These are phyloP conservation scores for Aplochiton taeniatus DNA, from an alignment of 2,797 vertebrate genomes.

Conservation along the genomic window DNA sequence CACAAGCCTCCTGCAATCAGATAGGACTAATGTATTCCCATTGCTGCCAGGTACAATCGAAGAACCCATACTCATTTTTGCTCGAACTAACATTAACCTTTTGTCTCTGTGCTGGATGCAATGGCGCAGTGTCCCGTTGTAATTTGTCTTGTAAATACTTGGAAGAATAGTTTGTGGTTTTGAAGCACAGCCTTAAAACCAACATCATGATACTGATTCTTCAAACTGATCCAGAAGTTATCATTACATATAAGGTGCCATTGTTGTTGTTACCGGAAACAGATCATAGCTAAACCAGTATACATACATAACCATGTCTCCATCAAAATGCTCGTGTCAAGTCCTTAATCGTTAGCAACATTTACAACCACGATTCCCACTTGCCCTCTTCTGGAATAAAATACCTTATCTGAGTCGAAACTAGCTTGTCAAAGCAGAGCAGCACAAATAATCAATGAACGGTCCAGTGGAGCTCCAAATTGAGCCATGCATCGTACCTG, in stretches of 20 bases:
- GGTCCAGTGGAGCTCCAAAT: too few species aligned
- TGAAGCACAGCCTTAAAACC: slow-evolving; percentile 55
- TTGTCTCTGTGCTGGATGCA: slow-evolving; percentile 58
- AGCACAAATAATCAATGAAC: too few species aligned
- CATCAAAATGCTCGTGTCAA: too few species aligned
- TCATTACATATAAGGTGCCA: slow-evolving; percentile 63
- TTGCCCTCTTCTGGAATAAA: too few species aligned
- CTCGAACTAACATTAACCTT: slow-evolving; percentile 53
- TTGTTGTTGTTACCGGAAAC: too few species aligned
- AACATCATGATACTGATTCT: slow-evolving; percentile 49
- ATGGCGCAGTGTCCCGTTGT: slow-evolving; percentile 50
- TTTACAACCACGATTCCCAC: too few species aligned
- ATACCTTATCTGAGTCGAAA: too few species aligned
- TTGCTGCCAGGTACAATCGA: slow-evolving; percentile 44
- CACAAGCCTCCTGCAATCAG: slow-evolving; percentile 23
- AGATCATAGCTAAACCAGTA: too few species aligned
- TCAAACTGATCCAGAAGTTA: slow-evolving; percentile 60
- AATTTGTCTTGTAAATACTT: slow-evolving; percentile 51
- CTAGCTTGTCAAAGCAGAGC: too few species aligned
- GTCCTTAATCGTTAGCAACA: too few species aligned
- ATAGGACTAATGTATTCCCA: slow-evolving; percentile 43
- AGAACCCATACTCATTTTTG: slow-evolving; percentile 56
- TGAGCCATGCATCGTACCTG: too few species aligned
- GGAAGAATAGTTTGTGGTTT: slow-evolving; percentile 40
- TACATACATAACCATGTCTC: too few species aligned